A percentile compares a stretch with the other conserved stretches of the same genome.
phyloP scores from a whole-genome alignment of 2,888 invertebrate species.

The Lepidocyrtinus sp. region DNA sequence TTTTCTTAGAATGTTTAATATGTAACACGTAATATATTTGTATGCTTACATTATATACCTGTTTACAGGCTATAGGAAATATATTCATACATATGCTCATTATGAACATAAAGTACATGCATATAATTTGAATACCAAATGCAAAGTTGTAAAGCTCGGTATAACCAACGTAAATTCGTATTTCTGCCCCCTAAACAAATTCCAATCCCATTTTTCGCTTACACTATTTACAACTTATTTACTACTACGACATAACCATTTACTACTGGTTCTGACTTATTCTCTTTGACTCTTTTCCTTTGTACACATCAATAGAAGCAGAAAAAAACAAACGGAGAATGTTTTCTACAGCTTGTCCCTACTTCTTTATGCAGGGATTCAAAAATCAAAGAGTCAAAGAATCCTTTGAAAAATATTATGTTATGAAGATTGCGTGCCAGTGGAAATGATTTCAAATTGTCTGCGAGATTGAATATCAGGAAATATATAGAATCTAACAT shows the following conservation, averaged over 20 bases:
- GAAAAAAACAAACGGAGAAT: not conserved
- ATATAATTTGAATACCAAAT: too few relatives aligned
- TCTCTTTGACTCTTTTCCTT: conserved; percentile 47
- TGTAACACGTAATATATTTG: not conserved
- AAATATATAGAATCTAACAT: too few relatives aligned
- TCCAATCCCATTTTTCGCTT: conserved; percentile 52
- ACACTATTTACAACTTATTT: conserved; percentile 58
- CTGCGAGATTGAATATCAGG: too few relatives aligned
- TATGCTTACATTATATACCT: not conserved
- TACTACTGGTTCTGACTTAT: conserved; percentile 37
- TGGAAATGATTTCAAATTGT: too few relatives aligned
- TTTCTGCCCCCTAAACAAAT: conserved; percentile 54
- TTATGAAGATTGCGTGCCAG: too few relatives aligned
- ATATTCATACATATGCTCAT: conserved; percentile 5
- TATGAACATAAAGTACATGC: too few relatives aligned
- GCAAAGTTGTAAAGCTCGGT: too few relatives aligned
- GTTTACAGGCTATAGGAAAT: not conserved
- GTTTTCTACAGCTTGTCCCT: not conserved
- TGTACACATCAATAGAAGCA: conserved; percentile 21
- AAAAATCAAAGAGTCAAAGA: too few relatives aligned
- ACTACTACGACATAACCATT: conserved; percentile 49
- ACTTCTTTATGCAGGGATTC: not conserved
- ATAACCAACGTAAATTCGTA: conserved; percentile 34
- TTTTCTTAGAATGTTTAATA: too few relatives aligned
- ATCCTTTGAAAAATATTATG: too few relatives aligned